Base-by-base conservation (phyloP, 2,797 vertebrate species). In the Scyliorhinus canicula region DNA sequence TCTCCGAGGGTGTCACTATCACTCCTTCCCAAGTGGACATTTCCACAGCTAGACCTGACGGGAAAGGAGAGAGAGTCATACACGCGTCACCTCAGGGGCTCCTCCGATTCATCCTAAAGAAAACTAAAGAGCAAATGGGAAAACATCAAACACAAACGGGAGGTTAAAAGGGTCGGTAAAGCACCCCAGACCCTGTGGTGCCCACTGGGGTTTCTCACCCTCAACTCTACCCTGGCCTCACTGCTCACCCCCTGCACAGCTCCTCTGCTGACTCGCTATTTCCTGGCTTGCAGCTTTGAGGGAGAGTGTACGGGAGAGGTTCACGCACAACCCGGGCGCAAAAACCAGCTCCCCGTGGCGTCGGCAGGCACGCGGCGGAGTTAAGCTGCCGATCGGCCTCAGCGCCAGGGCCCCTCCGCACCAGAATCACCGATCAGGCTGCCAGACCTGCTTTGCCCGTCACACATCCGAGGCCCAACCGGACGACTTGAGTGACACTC, bases 11-110 rank as follows among this genome's bases (percentile, higher is more conserved):
- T 0, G 99, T 99, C 93, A 99, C 99, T 0, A 99, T 99, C 95
- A 99, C 99, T 0, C 99, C 99, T 0, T 99, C 99, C 99, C 99
- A 99, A 0, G 98, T 99, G 35, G 99, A 99, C 98, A 99, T 99
- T 96, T 99, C 98, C 0, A 98, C 97, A 0, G 98, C 98, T 95
- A 99, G 96, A 95, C 98, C 99, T 99, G 96, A 0, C 14, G n/a
- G n/a, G n/a, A 60, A 28, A 47, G 9, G 40, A 93, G 28, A 93
- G 57, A 6, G 79, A 2, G 16, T 0, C 0, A 4, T 31, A 55
- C 26, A 67, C 90, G 7, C 24, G 6, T 47, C 35, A n/a, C 71
- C n/a, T 79, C 8, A 52, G 50, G 28, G 28, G 26, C 35, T 3
- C 6, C 31, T 7, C 40, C 14, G 95, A 19, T n/a, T 26, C 28